Conservation (phyloP, 37 sponge, comb jelly and placozoan genomes). For the Chondrosia reniformis region DNA sequence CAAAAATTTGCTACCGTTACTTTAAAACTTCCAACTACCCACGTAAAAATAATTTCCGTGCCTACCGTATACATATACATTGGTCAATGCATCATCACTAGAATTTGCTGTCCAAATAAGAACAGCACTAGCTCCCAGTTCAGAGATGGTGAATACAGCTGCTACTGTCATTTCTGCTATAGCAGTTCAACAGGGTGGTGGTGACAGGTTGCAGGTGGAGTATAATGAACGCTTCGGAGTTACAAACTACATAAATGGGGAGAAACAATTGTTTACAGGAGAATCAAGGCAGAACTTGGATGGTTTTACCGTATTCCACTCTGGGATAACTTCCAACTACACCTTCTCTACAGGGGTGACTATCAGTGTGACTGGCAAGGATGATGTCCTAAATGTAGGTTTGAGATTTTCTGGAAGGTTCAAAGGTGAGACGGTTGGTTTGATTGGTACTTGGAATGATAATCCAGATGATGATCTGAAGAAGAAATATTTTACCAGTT, state of each 20-base stretch:
- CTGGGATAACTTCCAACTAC: background rate
- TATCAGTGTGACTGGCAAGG: constrained; percentile 9
- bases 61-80: too few relatives aligned
- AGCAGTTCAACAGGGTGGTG: background rate
- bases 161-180: constrained; percentile 4
- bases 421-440: constrained; percentile 12
- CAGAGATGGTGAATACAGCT: too few relatives aligned
- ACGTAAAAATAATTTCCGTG: too few relatives aligned
- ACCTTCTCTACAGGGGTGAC: constrained; percentile 10
- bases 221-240: constrained; percentile 17
- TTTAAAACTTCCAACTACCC: too few relatives aligned
- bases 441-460: constrained; percentile 27
- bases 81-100: too few relatives aligned
- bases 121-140: too few relatives aligned
- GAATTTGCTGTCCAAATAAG: too few relatives aligned
- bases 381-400: constrained; percentile 11
- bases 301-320: background rate
- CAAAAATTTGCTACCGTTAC: too few relatives aligned
- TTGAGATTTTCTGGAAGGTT: constrained; percentile 1
- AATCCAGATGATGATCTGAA: constrained; percentile 21
- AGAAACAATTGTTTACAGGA: background rate
- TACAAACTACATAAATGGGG: background rate
- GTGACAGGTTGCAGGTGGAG: constrained; percentile 1
- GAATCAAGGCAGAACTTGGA: constrained; percentile 3
- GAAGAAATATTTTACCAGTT: constrained; percentile 4